Evolutionary conservation across 2,797 vertebrate genomes (phyloP).

Genomic region (Erethizon dorsatum): DNA sequence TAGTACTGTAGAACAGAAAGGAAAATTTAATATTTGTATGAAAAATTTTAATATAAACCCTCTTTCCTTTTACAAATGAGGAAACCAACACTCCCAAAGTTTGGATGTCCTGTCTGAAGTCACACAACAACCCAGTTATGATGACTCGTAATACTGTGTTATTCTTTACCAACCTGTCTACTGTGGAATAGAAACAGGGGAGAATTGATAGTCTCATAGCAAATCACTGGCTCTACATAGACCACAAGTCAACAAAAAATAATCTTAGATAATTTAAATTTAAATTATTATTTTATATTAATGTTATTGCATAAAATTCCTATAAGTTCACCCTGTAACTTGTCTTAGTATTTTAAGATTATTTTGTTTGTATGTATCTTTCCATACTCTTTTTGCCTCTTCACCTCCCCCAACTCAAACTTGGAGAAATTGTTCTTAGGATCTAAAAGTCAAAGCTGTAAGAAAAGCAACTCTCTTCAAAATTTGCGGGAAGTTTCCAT

Average conservation of each 20-base stretch:
- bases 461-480: neutral
- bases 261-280: neutral
- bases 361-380: neutral
- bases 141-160: neutral
- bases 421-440: neutral
- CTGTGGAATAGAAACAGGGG: neutral
- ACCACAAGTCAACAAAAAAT: neutral
- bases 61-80: slow-evolving; percentile 7
- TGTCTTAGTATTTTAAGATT: neutral
- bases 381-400: neutral
- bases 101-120: neutral
- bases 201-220: neutral
- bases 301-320: neutral
- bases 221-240: neutral
- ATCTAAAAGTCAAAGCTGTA: slow-evolving; percentile 13
- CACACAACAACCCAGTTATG: neutral
- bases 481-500: neutral
- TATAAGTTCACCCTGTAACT: neutral
- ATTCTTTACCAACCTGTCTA: neutral
- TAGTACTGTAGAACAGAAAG: neutral
- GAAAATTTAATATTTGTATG: neutral
- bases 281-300: slow-evolving; percentile 5
- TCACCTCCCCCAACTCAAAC: neutral
- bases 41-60: neutral
- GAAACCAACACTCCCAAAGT: neutral